Evolutionary conservation across 2,888 invertebrate species (phyloP).

Genomic region (Macaria liturata): DNA sequence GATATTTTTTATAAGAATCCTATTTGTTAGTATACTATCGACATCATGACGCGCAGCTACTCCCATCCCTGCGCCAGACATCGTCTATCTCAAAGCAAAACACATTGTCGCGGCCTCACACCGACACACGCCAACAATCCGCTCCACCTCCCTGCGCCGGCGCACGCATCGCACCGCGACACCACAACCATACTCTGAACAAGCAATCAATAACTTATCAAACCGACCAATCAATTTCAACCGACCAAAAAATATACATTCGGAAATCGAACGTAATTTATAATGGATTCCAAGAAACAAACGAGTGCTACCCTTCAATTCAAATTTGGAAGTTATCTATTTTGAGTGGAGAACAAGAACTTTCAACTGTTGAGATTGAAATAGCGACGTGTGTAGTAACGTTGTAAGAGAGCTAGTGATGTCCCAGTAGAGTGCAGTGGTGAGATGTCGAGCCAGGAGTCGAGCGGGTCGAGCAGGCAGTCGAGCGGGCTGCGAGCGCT

Average conservation of each 20-base stretch:
- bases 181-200: constrained; percentile 2
- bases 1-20: no score
- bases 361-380: no score
- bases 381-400: no score
- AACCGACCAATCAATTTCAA: no score
- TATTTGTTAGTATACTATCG: constrained; percentile 1
- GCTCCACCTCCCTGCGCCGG: constrained; percentile 60
- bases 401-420: constrained; percentile 11
- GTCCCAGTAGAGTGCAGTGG: constrained; percentile 56
- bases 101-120: constrained; percentile 40
- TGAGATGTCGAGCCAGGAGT: constrained; percentile 67
- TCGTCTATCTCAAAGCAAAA: constrained; percentile 64
- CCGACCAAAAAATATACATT: no score
- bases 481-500: constrained; percentile 56
- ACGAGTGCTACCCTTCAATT: no score
- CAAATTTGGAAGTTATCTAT: no score
- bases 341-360: no score
- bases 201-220: no score
- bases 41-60: constrained; percentile 3
- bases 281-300: no score
- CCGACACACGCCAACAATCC: constrained; percentile 50
- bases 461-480: constrained; percentile 49
- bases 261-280: no score
- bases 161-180: constrained; percentile 48
- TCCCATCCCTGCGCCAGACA: constrained; percentile 48